Percentiles rank a stretch among this genome's conserved stretches.
Evolutionary conservation across 2,797 vertebrate species (phyloP).

Genomic region (Numenius phaeopus): DNA sequence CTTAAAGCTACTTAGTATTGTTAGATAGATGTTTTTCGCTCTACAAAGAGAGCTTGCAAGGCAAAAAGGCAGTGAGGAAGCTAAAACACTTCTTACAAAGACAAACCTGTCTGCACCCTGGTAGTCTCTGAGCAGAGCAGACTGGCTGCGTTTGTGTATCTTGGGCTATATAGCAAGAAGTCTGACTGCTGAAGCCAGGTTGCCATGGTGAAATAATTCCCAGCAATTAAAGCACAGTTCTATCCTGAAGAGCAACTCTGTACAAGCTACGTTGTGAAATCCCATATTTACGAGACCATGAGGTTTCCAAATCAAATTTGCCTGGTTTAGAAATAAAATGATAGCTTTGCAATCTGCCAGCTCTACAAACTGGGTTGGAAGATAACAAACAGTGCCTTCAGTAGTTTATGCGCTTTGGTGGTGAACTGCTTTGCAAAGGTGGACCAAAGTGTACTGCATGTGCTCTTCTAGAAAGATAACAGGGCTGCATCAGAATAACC

Average conservation of each 20-base stretch:
- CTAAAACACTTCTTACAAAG: background rate
- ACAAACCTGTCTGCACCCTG: background rate
- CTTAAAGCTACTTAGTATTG: background rate
- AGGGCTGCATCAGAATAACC: background rate
- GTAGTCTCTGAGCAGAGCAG: background rate
- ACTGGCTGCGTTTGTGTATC: background rate
- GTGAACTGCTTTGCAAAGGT: background rate
- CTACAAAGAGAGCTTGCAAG: background rate
- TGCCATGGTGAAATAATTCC: slow-evolving; percentile 62
- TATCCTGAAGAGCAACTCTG: slow-evolving; percentile 53
- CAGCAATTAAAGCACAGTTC: slow-evolving; percentile 49
- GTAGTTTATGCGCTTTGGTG: background rate
- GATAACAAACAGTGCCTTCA: background rate
- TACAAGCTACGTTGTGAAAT: slow-evolving; percentile 35
- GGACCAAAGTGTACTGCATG: background rate
- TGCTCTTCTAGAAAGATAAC: background rate
- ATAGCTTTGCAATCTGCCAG: slow-evolving; percentile 4
- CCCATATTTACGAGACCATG: background rate
- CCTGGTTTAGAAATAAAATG: slow-evolving; percentile 35
- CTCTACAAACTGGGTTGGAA: background rate
- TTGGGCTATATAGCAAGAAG: slow-evolving; percentile 10
- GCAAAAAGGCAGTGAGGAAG: background rate
- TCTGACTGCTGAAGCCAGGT: slow-evolving; percentile 26
- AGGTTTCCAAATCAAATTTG: slow-evolving; percentile 54
- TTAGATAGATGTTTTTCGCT: background rate